Base-by-base conservation (phyloP, 1,140 invertebrate genomes). In the Whitmania pigra region DNA sequence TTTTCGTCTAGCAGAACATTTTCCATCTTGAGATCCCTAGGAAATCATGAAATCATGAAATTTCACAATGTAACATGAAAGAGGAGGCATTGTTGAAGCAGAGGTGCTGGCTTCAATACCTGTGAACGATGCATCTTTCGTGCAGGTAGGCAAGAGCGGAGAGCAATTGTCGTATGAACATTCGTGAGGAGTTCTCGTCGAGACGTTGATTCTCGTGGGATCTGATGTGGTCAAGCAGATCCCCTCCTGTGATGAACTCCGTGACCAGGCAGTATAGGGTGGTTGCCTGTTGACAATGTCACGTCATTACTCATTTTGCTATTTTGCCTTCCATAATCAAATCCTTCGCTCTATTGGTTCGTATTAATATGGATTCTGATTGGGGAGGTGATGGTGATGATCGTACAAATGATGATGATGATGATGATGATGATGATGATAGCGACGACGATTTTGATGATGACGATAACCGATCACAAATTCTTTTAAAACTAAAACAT, bases 21-120 rank as follows among this genome's bases (percentile, higher is more conserved):
- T 78, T 89, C 88, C 87, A 89, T 88, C 82, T 89, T 89, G 69
- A 89, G 79, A 79, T 89, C 88, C 71, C 88, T 88, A 43, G 13
- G 25, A 31, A 31, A 29, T 27, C 13, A 68, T 31, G n/a, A 68
- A 31, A 15, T 29, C 7, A 68, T 68, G 27, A 31, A 6, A n/a
- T n/a, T n/a, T n/a, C n/a, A n/a, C n/a, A n/a, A n/a, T n/a, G n/a
- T n/a, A 67, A 27, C 29, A 31, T 68, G 22, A 15, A 40, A 68
- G 36, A 36, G 27, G n/a, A n/a, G 22, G 25, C 40, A 22, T 9
- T 0, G 20, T 15, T 7, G 25, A 43, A 31, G 57, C 29, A 13
- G 29, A 63, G 18, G 29, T 11, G 22, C 11, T 63, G 11, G 29
- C 20, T 11, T 15, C 57, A 13, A 11, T 29, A 88, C 87, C 87